Conservation (phyloP, 2,113 vertebrate genomes). For the Mirounga angustirostris region DNA sequence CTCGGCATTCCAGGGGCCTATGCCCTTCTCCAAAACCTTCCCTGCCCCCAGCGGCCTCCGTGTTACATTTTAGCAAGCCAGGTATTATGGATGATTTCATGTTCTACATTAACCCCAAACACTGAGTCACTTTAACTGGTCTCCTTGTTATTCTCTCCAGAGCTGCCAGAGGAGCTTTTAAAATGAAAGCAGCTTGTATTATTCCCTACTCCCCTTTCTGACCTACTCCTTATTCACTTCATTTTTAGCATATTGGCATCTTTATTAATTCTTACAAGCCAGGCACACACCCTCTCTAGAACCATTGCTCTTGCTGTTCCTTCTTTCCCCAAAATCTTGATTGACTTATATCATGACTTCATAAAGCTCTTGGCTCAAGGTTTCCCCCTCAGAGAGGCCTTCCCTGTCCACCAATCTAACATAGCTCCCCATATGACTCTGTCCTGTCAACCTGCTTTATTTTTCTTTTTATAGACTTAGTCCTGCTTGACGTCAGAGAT, state of each 20-base stretch:
- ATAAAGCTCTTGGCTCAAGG: not conserved
- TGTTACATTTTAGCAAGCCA: not conserved
- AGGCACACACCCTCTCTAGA: not conserved
- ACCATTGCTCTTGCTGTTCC: not conserved
- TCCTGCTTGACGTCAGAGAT: not conserved
- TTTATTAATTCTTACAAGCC: not conserved
- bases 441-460: not conserved
- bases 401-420: not conserved
- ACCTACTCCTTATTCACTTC: not conserved
- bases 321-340: not conserved
- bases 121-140: not conserved
- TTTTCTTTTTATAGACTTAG: not conserved
- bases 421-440: not conserved
- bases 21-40: not conserved
- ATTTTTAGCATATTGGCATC: not conserved
- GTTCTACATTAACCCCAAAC: not conserved
- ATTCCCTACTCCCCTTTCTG: not conserved
- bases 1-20: too few species aligned
- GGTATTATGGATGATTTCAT: not conserved
- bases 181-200: not conserved
- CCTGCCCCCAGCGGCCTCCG: not conserved
- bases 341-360: not conserved
- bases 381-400: not conserved
- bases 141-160: not conserved
- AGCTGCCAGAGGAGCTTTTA: not conserved